Percentiles rank a stretch among this genome's conserved stretches.
Evolutionary conservation across 2,113 vertebrate genomes (phyloP).

Genomic region (Protobothrops mucrosquamatus): DNA sequence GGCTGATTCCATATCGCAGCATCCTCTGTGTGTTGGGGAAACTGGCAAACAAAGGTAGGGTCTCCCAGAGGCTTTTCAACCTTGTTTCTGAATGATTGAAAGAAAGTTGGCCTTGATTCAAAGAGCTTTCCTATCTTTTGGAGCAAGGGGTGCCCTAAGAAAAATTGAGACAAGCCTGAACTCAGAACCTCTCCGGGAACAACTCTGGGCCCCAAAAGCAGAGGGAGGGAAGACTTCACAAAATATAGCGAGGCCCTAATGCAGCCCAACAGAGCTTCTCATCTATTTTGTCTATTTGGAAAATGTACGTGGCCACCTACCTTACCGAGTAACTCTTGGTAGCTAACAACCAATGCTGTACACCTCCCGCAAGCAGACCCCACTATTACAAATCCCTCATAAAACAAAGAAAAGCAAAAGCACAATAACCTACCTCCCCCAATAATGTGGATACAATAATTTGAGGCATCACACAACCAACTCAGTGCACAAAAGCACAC

Average conservation of each 20-base stretch:
- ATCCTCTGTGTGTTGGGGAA: conserved; percentile 23
- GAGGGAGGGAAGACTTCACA: neutral
- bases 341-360: neutral
- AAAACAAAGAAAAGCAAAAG: neutral
- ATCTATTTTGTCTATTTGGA: neutral
- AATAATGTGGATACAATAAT: neutral
- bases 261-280: neutral
- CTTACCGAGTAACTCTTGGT: neutral
- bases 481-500: neutral
- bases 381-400: neutral
- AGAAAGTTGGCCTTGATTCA: neutral
- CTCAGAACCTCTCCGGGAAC: neutral
- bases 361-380: neutral
- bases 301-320: neutral
- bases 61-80: neutral
- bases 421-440: neutral
- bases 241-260: neutral
- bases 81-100: neutral
- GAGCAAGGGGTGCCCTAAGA: neutral
- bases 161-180: neutral
- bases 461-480: neutral
- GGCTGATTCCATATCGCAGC: conserved; percentile 18
- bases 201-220: neutral
- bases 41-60: conserved; percentile 12
- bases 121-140: neutral